A percentile compares a stretch with the other conserved stretches of the same genome.
phyloP scores from a whole-genome alignment of 1,140 invertebrate genomes.

The Drosophila teissieri region DNA sequence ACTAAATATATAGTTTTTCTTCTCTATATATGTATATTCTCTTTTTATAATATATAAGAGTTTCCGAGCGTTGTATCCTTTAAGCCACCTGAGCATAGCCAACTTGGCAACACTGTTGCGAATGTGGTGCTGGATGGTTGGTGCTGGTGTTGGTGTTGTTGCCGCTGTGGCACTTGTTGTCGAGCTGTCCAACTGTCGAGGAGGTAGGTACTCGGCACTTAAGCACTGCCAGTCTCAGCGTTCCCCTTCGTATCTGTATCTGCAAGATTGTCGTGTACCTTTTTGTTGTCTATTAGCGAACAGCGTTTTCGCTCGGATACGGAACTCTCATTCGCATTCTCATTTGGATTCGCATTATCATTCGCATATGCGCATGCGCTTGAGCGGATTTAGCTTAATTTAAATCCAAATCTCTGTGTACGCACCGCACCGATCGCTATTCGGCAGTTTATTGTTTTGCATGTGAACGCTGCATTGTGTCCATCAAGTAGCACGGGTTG shows the following conservation, averaged over 20 bases:
- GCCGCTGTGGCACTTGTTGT: conserved; percentile 56
- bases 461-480: conserved; percentile 27
- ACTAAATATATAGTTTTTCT: too few relatives aligned
- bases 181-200: conserved; percentile 61
- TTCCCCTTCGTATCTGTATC: conserved; percentile 54
- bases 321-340: conserved; percentile 8
- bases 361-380: conserved; percentile 40
- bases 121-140: conserved; percentile 30
- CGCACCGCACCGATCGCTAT: conserved; percentile 34
- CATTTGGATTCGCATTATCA: conserved; percentile 5
- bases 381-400: conserved; percentile 82
- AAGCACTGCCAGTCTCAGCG: conserved; percentile 65
- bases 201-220: conserved; percentile 65
- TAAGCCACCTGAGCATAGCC: background rate
- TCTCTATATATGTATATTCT: too few relatives aligned
- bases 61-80: too few relatives aligned
- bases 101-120: conserved; percentile 17
- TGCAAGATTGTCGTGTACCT: conserved; percentile 65
- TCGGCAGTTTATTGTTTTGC: conserved; percentile 52
- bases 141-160: conserved; percentile 11
- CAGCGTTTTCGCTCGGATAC: conserved; percentile 45
- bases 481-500: conserved; percentile 30
- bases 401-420: conserved; percentile 78
- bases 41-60: too few relatives aligned
- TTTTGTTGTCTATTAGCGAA: conserved; percentile 79